Evolutionary conservation across 2,797 vertebrate genomes (phyloP), one percentile per base, ranked within the genome.

Genomic region (Erithacus rubecula): DNA sequence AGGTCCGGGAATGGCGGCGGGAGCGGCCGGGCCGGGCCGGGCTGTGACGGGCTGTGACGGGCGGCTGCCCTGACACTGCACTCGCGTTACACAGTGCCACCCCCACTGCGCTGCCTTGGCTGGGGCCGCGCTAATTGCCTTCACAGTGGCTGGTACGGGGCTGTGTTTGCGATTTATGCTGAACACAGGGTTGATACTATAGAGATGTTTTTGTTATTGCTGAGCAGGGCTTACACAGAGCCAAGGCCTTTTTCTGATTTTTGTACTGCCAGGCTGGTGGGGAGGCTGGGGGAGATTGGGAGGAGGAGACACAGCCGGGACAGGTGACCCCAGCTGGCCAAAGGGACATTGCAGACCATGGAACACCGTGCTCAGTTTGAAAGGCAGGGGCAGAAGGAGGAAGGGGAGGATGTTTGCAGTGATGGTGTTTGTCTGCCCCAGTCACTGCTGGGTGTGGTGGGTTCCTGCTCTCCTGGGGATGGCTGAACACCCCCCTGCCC

Each of bases 61-160:
- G n/a, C n/a, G n/a, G 46, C 46, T 5, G 2, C 83, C 0, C 46
- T 30, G 72, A 5, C 63, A n/a, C 6, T 63, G 2, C 63, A 8
- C 47, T 13, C n/a, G 5, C 46, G 1, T 3, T 9, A 4, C 55
- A 15, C 1, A 46, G 8, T 0, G 34, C 20, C 11, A 11, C 8
- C 24, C 24, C 2, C 47, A 2, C 47, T 6, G 64, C 26, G 24
- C 39, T 26, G 21, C 19, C 21, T 58, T 12, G 23, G 23, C 37
- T 21, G 15, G 12, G 5, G 20, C 5, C 6, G 27, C 15, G 11
- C 37, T 71, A 24, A 37, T 58, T n/a, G 72, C 37, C 51, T 12
- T 65, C 75, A 43, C 51, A 20, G n/a, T 9, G n/a, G 36, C 32
- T 37, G 52, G 15, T 37, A 5, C 3, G 12, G 43, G 32, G 11